Conservation (phyloP, 2,888 invertebrate species). For the Aporophyla lueneburgensis region DNA sequence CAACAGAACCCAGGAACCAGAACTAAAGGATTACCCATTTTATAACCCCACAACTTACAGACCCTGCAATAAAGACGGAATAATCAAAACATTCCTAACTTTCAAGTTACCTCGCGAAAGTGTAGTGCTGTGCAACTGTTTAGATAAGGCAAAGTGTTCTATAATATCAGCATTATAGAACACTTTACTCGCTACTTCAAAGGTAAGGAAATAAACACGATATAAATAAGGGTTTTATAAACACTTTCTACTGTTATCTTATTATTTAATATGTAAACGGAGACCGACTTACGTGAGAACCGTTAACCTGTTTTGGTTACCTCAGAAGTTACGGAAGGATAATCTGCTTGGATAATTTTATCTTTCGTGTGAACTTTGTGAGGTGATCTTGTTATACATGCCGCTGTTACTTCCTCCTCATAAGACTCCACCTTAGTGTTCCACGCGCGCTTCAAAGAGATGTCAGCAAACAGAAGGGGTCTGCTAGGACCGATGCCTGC, state of each 20-base stretch:
- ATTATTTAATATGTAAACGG: slow-evolving; percentile 58
- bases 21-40: slow-evolving; percentile 49
- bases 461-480: no score
- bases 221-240: slow-evolving; percentile 63
- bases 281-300: slow-evolving; percentile 31
- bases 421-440: no score
- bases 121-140: slow-evolving; percentile 54
- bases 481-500: no score
- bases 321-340: slow-evolving; percentile 31
- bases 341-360: slow-evolving; percentile 17
- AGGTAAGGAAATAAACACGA: slow-evolving; percentile 60
- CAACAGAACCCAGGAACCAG: slow-evolving; percentile 17
- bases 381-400: not conserved
- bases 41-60: slow-evolving; percentile 38
- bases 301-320: slow-evolving; percentile 50
- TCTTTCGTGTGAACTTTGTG: slow-evolving; percentile 28
- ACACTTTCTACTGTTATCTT: slow-evolving; percentile 63
- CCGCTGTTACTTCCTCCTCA: not conserved
- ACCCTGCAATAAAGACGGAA: slow-evolving; percentile 26
- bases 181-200: slow-evolving; percentile 63
- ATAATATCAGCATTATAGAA: slow-evolving; percentile 50
- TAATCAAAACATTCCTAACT: slow-evolving; percentile 49
- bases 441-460: no score
- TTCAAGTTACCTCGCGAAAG: slow-evolving; percentile 59
- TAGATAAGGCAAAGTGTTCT: slow-evolving; percentile 61